Evolutionary conservation across 2,888 invertebrate genomes (phyloP).

Genomic region (Athalia rosae): DNA sequence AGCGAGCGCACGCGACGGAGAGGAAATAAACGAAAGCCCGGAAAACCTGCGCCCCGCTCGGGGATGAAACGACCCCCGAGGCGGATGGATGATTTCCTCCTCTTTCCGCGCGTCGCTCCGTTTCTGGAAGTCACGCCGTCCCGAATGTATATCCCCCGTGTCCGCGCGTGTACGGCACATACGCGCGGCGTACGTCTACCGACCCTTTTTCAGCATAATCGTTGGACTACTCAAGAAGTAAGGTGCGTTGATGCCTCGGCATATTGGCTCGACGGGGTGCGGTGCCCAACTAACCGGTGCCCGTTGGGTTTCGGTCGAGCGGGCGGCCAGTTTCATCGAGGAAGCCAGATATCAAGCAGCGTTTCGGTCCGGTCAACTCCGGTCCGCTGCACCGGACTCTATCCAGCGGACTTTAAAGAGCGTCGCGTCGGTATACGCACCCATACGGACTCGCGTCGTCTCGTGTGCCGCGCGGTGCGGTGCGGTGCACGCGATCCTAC

Average conservation of each 20-base stretch:
- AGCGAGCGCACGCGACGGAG: too few relatives aligned
- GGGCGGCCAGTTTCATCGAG: constrained; percentile 4
- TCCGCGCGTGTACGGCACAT: too few relatives aligned
- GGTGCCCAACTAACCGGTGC: constrained; percentile 27
- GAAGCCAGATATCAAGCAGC: too few relatives aligned
- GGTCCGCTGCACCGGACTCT: constrained; percentile 12
- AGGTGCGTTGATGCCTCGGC: constrained; percentile 67
- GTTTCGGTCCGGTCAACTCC: neutral
- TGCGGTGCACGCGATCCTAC: constrained; percentile 63
- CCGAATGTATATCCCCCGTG: too few relatives aligned
- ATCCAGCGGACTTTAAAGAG: constrained; percentile 45
- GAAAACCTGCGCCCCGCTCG: too few relatives aligned
- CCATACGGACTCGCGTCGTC: constrained; percentile 49
- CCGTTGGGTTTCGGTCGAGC: neutral
- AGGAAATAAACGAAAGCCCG: too few relatives aligned
- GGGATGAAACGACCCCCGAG: too few relatives aligned
- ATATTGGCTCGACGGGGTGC: constrained; percentile 71
- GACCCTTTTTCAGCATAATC: constrained; percentile 54
- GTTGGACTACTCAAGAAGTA: constrained; percentile 69
- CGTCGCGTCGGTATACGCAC: constrained; percentile 43
- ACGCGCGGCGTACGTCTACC: too few relatives aligned
- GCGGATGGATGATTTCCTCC: too few relatives aligned
- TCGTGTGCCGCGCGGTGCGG: constrained; percentile 15
- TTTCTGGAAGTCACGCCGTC: neutral
- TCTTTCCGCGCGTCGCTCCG: neutral